Evolutionary conservation across 2,113 vertebrate genomes (phyloP), one percentile per base, ranked within the genome.

Genomic region (Dromiciops gliroides): DNA sequence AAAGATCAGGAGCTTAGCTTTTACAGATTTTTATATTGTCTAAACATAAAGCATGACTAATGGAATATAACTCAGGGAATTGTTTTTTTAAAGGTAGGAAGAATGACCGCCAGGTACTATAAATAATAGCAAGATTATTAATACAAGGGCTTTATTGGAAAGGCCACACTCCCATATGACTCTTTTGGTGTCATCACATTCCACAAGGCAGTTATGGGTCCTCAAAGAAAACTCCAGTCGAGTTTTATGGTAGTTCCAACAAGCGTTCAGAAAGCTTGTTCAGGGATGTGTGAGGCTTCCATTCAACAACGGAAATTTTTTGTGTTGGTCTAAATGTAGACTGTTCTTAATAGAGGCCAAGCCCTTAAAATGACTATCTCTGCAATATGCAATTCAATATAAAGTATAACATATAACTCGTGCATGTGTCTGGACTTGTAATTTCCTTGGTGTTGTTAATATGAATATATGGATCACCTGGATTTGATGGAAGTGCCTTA

Each of bases 1-100:
- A 94, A 51, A 96, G 94, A 96, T 96, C 96, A 97, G 47, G 97
- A 94, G 96, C 96, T 95, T 94, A 97, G 96, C 95, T 93, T 97
- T 96, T 96, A 93, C 49, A 94, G 92, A 94, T 90, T 91, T 93
- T 95, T 50, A 95, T 94, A 92, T 95, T 95, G 48, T 92, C 93
- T 89, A 89, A 67, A 96, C 90, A 94, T 96, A 95, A 97, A 97
- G 94, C 93, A 90, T 50, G 89, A 50, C 91, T 92, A 96, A 95
- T 56, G 50, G 50, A 48, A 88, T 95, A 91, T 51, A 94, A 93
- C 92, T 93, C 93, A 92, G 93, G 95, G 92, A 89, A 90, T 89
- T 92, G 89, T 52, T 47, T 97, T 50, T 95, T 92, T 95, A 92
- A 96, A 75, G 51, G 92, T 44, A 92, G 89, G 92, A 96, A 48